Percentiles rank a stretch among this genome's conserved stretches.
Evolutionary conservation across 2,888 invertebrate genomes (phyloP).

Genomic region (Campopleginae sp.): DNA sequence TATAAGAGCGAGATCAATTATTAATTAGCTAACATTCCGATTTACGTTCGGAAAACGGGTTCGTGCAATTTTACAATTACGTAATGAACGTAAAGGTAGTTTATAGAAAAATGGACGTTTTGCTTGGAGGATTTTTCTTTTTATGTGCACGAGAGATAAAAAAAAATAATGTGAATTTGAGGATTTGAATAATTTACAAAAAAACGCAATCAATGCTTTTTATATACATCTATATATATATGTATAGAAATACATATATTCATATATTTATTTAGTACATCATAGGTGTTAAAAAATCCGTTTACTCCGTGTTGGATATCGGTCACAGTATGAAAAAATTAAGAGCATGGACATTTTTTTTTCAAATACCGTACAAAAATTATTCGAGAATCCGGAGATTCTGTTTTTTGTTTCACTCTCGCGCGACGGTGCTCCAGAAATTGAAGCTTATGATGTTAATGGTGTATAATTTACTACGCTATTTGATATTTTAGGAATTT

Average conservation of each 20-base stretch:
- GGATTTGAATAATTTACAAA: conserved; percentile 15
- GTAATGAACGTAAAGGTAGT: background rate
- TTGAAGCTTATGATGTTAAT: background rate
- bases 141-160: conserved; percentile 34
- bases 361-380: conserved; percentile 54
- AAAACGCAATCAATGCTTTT: conserved; percentile 5
- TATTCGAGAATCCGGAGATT: conserved; percentile 29
- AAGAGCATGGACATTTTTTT: conserved; percentile 19
- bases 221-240: conserved; percentile 15
- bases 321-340: conserved; percentile 58
- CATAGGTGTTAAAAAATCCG: conserved; percentile 41
- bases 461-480: conserved; percentile 22
- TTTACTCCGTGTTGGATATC: conserved; percentile 23
- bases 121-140: background rate
- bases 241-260: conserved; percentile 3
- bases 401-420: background rate
- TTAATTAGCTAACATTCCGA: conserved; percentile 27
- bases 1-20: conserved; percentile 10
- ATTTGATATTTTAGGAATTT: conserved; percentile 30
- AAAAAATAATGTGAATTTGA: conserved; percentile 3
- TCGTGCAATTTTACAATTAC: conserved; percentile 35
- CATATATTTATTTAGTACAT: conserved; percentile 47
- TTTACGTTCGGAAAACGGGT: conserved; percentile 41
- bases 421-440: conserved; percentile 1
- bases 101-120: background rate